phyloP scores from a whole-genome alignment of 1,140 invertebrate genomes.

The Trichogramma pretiosum region DNA sequence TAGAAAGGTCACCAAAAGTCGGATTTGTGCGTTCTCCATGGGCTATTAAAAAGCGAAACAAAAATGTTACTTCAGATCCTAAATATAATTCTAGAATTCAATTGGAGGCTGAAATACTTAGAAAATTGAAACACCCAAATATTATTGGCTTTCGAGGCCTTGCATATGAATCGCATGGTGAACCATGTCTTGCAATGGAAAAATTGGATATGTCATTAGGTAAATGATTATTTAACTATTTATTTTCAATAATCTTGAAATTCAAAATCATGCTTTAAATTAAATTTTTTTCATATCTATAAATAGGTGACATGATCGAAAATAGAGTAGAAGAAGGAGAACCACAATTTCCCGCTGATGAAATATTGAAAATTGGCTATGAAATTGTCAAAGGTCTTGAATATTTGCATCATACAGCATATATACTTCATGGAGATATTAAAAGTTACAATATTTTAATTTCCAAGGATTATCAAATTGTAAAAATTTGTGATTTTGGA shows the following conservation, averaged over 20 bases:
- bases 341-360: constrained; percentile 50
- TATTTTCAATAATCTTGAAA: background rate
- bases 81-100: constrained; percentile 50
- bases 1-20: constrained; percentile 60
- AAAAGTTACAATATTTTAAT: constrained; percentile 77
- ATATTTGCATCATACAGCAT: constrained; percentile 66
- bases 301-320: constrained; percentile 59
- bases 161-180: constrained; percentile 51
- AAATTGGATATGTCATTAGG: constrained; percentile 56
- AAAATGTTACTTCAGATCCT: constrained; percentile 31
- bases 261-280: too few species aligned
- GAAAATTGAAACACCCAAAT: constrained; percentile 68
- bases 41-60: constrained; percentile 68
- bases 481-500: constrained; percentile 81
- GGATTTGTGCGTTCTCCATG: constrained; percentile 64
- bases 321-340: constrained; percentile 49
- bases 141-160: constrained; percentile 74
- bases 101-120: constrained; percentile 61
- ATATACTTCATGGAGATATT: constrained; percentile 72
- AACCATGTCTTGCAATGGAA: constrained; percentile 62
- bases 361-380: constrained; percentile 56
- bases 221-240: constrained; percentile 14
- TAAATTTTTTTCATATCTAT: constrained; percentile 5
- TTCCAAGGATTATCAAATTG: constrained; percentile 61
- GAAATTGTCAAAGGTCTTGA: constrained; percentile 65